phyloP scores from a whole-genome alignment of 2,113 vertebrate species.

The Heterotilapia buettikoferi region DNA sequence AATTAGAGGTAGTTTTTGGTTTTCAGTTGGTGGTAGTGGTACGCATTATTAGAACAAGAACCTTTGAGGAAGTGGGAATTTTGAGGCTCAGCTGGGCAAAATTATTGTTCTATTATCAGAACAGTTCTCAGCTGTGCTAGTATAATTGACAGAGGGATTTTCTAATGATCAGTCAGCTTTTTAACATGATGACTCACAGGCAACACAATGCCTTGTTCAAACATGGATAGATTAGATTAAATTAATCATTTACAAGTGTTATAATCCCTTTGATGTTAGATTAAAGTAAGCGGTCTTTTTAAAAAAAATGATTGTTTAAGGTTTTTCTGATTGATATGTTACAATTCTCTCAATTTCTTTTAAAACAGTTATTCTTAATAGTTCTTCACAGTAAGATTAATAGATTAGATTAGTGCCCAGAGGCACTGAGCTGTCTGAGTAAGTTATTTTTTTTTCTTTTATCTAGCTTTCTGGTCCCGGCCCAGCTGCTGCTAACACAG shows the following conservation, averaged over 20 bases:
- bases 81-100: background rate
- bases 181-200: background rate
- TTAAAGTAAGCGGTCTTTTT: rapidly evolving
- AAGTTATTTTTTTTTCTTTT: background rate
- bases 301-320: background rate
- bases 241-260: background rate
- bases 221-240: background rate
- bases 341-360: background rate
- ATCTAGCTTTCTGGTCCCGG: slow-evolving; percentile 45
- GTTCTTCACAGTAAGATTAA: background rate
- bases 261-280: background rate
- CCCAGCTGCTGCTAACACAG: slow-evolving; percentile 21
- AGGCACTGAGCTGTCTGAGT: background rate
- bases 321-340: background rate
- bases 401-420: background rate
- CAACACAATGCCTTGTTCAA: background rate
- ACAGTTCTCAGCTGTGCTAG: background rate
- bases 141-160: background rate
- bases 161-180: background rate
- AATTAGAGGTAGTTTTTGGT: background rate
- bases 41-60: background rate
- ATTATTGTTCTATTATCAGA: background rate
- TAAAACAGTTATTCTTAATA: background rate
- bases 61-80: background rate
- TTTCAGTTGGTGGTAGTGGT: background rate